Base-by-base conservation (phyloP, 2,888 invertebrate species). In the Mimas tiliae region DNA sequence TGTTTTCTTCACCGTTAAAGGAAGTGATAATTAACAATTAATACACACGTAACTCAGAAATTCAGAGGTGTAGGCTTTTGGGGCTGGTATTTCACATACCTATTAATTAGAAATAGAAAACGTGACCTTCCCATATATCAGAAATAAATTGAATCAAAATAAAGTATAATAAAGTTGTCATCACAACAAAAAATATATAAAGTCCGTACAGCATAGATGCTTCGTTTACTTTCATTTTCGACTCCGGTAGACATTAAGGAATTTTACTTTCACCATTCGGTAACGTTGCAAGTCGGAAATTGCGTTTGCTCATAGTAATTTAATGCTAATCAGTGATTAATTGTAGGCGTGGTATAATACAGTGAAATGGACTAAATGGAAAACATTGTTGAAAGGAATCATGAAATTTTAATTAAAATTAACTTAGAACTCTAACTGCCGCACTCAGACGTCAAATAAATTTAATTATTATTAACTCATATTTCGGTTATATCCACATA, bases 211-310 rank as follows among this genome's bases (percentile, higher is more conserved):
- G 47, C 19, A 55, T 48, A 65, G 48, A 58, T 48, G 64, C 62
- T 69, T 69, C 58, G 65, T 69, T 65, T 65, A 69, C 68, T 69
- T 69, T 69, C 68, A 62, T 67, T 69, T 65, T 69, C 63, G 58
- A 67, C 47, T 65, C 53, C 65, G 65, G 58, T 48, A 38, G 34
- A 47, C 65, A 48, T 65, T 47, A 65, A 62, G 63, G 65, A 67
- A 69, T 65, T 67, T 69, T 38, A 69, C 68, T 69, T 69, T 69
- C 68, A 65, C 68, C 34, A 19, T 58, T 42, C 58, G 42, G 38
- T 58, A 58, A 58, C 58, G 58, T 58, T 38, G 58, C 42, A 19
- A 58, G 38, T 38, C 58, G 58, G 58, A 58, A 58, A 58, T 58
- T 19, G 58, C 58, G 58, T 58, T 58, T 58, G 58, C 58, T 42